Evolutionary conservation across 2,888 invertebrate genomes (phyloP).

Genomic region (Clunio marinus): DNA sequence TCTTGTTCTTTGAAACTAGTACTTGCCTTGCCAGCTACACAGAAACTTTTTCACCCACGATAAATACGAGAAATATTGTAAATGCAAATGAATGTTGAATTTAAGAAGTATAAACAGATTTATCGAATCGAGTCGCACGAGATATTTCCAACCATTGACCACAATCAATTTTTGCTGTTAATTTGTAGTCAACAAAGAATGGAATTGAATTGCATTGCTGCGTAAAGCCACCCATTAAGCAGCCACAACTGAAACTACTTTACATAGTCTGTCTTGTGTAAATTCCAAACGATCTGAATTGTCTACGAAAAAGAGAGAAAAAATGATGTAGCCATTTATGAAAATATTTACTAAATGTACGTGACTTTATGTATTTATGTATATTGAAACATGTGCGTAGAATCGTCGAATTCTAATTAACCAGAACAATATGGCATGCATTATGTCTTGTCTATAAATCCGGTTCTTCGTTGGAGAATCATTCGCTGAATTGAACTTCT

Average conservation of each 20-base stretch:
- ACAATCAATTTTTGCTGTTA: neutral
- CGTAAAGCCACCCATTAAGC: constrained; percentile 5
- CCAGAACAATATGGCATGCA: constrained; percentile 3
- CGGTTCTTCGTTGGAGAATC: neutral
- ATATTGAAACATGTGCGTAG: neutral
- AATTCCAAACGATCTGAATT: neutral
- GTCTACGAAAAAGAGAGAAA: too few relatives aligned
- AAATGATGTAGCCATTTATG: neutral
- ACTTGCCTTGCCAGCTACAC: neutral
- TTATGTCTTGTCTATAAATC: neutral
- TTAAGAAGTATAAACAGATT: constrained; percentile 18
- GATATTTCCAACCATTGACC: constrained; percentile 7
- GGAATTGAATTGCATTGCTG: neutral
- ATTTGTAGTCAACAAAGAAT: neutral
- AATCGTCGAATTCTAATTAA: constrained; percentile 8
- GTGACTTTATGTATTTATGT: neutral
- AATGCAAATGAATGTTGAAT: constrained; percentile 27
- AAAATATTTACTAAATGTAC: neutral
- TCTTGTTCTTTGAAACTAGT: constrained; percentile 26
- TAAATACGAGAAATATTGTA: constrained; percentile 9
- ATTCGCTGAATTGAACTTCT: neutral
- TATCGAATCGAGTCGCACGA: neutral
- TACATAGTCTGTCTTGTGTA: neutral
- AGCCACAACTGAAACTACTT: neutral
- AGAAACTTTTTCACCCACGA: constrained; percentile 10